Percentiles rank a stretch among this genome's conserved stretches.
Evolutionary conservation across 2,888 invertebrate species (phyloP).

Genomic region (Uropetala carovei): DNA sequence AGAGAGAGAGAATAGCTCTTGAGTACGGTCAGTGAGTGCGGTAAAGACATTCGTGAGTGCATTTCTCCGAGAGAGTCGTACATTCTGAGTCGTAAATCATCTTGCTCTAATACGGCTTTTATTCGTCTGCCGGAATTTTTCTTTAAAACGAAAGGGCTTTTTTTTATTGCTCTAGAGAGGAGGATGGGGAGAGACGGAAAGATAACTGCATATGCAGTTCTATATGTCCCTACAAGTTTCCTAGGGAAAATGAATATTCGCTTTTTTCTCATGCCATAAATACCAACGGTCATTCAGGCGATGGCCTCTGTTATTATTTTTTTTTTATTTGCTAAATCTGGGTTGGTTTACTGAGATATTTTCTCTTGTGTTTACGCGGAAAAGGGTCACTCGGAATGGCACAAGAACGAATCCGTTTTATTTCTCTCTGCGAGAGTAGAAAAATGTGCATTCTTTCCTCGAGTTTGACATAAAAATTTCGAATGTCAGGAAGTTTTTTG

Average conservation of each 20-base stretch:
- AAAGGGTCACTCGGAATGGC: background rate
- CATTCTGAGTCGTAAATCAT: slow-evolving; percentile 11
- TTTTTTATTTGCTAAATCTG: background rate
- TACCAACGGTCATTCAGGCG: background rate
- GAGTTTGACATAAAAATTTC: background rate
- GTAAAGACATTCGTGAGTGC: slow-evolving; percentile 11
- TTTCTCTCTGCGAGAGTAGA: no score
- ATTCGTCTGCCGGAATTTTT: background rate
- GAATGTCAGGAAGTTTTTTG: background rate
- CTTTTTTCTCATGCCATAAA: background rate
- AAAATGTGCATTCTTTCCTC: background rate
- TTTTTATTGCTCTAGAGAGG: background rate
- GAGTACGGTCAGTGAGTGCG: background rate
- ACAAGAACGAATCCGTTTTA: background rate
- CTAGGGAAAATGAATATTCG: background rate
- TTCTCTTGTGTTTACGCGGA: background rate
- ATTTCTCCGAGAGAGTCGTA: background rate
- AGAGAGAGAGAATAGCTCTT: background rate
- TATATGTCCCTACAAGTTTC: background rate
- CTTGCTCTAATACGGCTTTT: background rate
- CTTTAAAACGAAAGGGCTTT: background rate
- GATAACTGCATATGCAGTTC: background rate
- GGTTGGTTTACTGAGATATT: background rate
- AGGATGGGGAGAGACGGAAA: background rate
- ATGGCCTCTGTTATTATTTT: background rate